These are phyloP conservation scores for Fragum whitleyi DNA, from an alignment of 2,888 invertebrate genomes.

Conservation along the genomic window DNA sequence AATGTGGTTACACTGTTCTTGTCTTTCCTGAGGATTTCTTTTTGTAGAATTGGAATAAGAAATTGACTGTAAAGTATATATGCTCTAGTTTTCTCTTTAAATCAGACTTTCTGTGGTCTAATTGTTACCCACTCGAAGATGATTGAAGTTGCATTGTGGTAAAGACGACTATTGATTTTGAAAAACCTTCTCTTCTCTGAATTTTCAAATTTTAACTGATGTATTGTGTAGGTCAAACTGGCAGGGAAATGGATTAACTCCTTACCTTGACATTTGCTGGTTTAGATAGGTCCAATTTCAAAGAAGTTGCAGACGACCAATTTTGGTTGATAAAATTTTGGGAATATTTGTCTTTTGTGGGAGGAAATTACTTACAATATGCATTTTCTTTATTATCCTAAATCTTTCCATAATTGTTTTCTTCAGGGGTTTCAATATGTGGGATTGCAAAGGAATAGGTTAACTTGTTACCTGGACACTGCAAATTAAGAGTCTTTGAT, in stretches of 20 bases:
- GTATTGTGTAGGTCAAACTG: neutral
- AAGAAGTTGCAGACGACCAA: neutral
- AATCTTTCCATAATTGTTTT: too few relatives aligned
- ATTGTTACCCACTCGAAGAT: neutral
- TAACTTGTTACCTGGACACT: too few relatives aligned
- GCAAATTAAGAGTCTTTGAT: too few relatives aligned
- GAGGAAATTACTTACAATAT: neutral
- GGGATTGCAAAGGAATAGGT: too few relatives aligned
- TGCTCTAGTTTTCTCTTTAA: neutral
- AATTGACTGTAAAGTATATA: neutral
- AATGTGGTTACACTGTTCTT: too few relatives aligned
- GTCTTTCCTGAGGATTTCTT: too few relatives aligned
- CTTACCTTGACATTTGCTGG: too few relatives aligned
- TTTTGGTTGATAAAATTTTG: neutral
- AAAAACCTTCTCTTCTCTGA: neutral
- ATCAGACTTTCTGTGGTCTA: neutral
- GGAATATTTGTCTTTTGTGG: too few relatives aligned
- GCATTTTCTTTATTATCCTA: neutral
- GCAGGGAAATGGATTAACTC: neutral
- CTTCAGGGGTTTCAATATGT: too few relatives aligned
- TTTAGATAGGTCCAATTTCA: neutral
- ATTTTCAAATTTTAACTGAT: neutral
- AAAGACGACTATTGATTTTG: slow-evolving; percentile 16
- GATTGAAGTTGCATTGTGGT: slow-evolving; percentile 5
- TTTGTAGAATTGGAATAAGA: too few relatives aligned